phyloP scores from a whole-genome alignment of 2,888 invertebrate genomes.

The Euzophera pinguis region DNA sequence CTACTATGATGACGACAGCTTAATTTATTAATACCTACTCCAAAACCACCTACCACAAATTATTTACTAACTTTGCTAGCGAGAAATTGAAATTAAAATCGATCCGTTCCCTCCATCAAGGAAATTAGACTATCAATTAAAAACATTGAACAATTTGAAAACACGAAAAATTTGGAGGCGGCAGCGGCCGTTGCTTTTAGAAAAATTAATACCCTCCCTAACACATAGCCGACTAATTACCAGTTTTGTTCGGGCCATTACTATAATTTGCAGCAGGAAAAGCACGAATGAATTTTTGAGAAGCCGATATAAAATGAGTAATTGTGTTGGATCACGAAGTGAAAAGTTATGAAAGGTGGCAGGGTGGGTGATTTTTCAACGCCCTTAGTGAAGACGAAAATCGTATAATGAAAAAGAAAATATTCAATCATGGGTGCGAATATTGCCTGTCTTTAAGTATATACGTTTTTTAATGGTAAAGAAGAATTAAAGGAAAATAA shows the following conservation, averaged over 20 bases:
- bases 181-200: slow-evolving; percentile 35
- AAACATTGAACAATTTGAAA: slow-evolving; percentile 38
- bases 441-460: slow-evolving; percentile 26
- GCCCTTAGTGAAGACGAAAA: slow-evolving; percentile 60
- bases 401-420: slow-evolving; percentile 73
- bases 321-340: slow-evolving; percentile 78
- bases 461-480: slow-evolving; percentile 13
- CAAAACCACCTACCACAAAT: background rate
- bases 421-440: slow-evolving; percentile 55
- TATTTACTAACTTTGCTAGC: background rate
- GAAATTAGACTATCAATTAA: slow-evolving; percentile 42
- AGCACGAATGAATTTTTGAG: slow-evolving; percentile 78
- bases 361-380: slow-evolving; percentile 71
- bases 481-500: slow-evolving; percentile 31
- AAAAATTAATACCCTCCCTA: slow-evolving; percentile 47
- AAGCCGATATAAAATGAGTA: slow-evolving; percentile 77
- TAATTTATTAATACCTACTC: slow-evolving; percentile 3
- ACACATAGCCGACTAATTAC: slow-evolving; percentile 64
- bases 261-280: slow-evolving; percentile 75
- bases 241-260: slow-evolving; percentile 69
- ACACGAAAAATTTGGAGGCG: slow-evolving; percentile 27
- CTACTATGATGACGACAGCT: slow-evolving; percentile 11
- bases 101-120: slow-evolving; percentile 34
- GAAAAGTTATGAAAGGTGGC: slow-evolving; percentile 79
- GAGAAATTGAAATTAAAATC: slow-evolving; percentile 7